phyloP scores from a whole-genome alignment of 2,888 invertebrate species.

The Spicauda simplicius region DNA sequence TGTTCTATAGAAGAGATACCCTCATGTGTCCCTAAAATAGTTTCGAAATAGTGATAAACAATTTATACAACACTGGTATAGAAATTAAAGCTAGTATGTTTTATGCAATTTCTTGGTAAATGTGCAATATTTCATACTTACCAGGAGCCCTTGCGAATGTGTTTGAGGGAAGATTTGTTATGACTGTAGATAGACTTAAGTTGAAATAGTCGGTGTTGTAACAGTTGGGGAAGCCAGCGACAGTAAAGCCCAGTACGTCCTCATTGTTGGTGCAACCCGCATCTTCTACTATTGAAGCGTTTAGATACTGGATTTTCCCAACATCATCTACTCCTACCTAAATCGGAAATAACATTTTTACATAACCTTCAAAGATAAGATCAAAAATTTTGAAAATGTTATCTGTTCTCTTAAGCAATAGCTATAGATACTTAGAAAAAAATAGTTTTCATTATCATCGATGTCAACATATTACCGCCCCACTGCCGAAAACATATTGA shows the following conservation, averaged over 20 bases:
- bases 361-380: too few relatives aligned
- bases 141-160: conserved; percentile 89
- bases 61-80: too few relatives aligned
- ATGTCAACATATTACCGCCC: too few relatives aligned
- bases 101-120: too few relatives aligned
- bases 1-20: conserved; percentile 85
- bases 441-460: too few relatives aligned
- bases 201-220: conserved; percentile 84
- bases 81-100: too few relatives aligned
- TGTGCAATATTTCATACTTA: conserved; percentile 51
- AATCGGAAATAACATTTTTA: conserved; percentile 8
- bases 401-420: too few relatives aligned
- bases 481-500: too few relatives aligned
- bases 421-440: too few relatives aligned
- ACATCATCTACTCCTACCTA: conserved; percentile 86
- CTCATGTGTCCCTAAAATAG: conserved; percentile 84
- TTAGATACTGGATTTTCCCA: conserved; percentile 88
- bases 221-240: conserved; percentile 77
- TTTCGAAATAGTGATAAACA: not conserved
- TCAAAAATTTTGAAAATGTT: too few relatives aligned
- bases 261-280: conserved; percentile 82
- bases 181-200: conserved; percentile 67
- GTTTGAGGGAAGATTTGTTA: conserved; percentile 88
- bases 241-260: conserved; percentile 58
- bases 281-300: conserved; percentile 77